Evolutionary conservation across 2,888 invertebrate species (phyloP).

Genomic region (Conops quadrifasciatus): DNA sequence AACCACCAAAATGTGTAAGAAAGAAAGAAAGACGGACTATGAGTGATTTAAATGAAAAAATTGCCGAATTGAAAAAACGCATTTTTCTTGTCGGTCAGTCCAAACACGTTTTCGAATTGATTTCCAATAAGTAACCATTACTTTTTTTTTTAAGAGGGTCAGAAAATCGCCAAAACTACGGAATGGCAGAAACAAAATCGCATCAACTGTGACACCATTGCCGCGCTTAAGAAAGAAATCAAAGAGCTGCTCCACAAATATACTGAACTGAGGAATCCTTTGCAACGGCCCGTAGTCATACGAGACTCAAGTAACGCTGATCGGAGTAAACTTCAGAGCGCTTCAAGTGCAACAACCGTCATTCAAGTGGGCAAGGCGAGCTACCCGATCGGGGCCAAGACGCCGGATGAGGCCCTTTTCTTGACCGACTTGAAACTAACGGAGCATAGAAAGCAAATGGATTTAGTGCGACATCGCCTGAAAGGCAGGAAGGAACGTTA

Average conservation of each 20-base stretch:
- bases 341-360: conserved; percentile 48
- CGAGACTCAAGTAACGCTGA: conserved; percentile 51
- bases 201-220: conserved; percentile 75
- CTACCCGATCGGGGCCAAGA: conserved; percentile 67
- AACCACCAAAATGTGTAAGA: conserved; percentile 48
- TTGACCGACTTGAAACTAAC: conserved; percentile 74
- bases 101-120: conserved; percentile 12
- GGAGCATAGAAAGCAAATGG: conserved; percentile 77
- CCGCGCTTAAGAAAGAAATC: conserved; percentile 77
- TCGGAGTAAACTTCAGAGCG: conserved; percentile 38
- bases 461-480: conserved; percentile 76
- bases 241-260: conserved; percentile 72
- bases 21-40: conserved; percentile 53
- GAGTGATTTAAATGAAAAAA: conserved; percentile 73
- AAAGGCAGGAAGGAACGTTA: conserved; percentile 72
- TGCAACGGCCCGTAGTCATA: conserved; percentile 56
- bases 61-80: conserved; percentile 85
- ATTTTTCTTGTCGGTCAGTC: conserved; percentile 79
- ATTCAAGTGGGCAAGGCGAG: conserved; percentile 60
- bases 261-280: conserved; percentile 59
- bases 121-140: background rate
- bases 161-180: conserved; percentile 83
- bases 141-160: conserved; percentile 73
- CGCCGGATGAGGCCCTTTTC: conserved; percentile 66
- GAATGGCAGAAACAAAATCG: conserved; percentile 80